Percentiles rank a stretch among this genome's conserved stretches.
Evolutionary conservation across 1,140 invertebrate species (phyloP).

Genomic region (Mya arenaria): DNA sequence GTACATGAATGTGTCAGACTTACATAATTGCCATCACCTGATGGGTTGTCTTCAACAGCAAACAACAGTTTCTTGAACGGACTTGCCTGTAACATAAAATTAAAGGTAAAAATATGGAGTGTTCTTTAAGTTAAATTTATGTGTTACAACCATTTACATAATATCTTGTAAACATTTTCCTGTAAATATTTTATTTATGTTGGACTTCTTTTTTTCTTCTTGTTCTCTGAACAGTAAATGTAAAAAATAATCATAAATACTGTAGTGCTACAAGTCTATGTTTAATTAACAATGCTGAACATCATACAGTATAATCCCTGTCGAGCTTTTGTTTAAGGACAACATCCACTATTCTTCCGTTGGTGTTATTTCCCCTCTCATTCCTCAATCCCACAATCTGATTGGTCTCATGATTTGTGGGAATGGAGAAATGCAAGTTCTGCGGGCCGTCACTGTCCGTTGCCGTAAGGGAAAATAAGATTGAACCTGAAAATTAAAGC

Average conservation of each 20-base stretch:
- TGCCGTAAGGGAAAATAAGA: not conserved
- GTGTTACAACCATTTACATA: not conserved
- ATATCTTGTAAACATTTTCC: not conserved
- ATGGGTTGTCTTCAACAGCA: constrained; percentile 22
- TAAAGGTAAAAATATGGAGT: not conserved
- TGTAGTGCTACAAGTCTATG: not conserved
- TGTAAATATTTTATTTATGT: not conserved
- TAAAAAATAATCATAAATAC: not conserved
- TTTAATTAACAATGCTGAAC: too few species aligned
- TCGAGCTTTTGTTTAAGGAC: constrained; percentile 26
- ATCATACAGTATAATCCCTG: constrained; percentile 41
- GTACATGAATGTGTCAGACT: not conserved
- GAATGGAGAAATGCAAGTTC: constrained; percentile 39
- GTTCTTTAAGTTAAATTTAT: not conserved
- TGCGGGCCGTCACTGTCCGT: constrained; percentile 39
- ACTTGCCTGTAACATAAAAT: not conserved
- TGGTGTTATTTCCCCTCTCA: constrained; percentile 8
- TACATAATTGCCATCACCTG: constrained; percentile 20
- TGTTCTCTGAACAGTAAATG: not conserved
- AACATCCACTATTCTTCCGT: constrained; percentile 31
- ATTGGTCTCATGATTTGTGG: constrained; percentile 1
- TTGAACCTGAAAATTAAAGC: constrained; percentile 28
- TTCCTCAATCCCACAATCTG: constrained; percentile 19
- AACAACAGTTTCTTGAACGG: not conserved
- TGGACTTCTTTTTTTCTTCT: not conserved